phyloP scores from a whole-genome alignment of 2,113 vertebrate species.

The Manacus vitellinus region DNA sequence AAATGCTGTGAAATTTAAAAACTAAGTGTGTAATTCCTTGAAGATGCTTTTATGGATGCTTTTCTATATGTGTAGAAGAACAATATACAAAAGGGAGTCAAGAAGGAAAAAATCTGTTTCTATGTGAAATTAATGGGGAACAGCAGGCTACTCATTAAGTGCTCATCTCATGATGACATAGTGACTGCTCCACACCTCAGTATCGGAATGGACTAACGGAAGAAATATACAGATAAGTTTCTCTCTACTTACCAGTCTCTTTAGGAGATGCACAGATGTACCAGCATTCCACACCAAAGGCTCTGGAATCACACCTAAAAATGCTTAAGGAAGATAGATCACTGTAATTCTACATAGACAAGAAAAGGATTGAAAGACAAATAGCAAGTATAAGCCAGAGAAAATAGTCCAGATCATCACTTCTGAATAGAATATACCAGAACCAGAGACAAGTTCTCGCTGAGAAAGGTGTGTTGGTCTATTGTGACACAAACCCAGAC shows the following conservation, averaged over 20 bases:
- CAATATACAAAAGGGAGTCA: not conserved
- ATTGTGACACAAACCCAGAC: not conserved
- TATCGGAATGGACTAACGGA: not conserved
- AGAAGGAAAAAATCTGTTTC: not conserved
- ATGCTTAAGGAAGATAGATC: not conserved
- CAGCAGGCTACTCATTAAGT: not conserved
- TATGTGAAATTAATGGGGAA: not conserved
- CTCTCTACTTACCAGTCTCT: not conserved
- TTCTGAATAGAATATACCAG: not conserved
- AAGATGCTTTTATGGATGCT: not conserved
- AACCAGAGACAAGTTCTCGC: not conserved
- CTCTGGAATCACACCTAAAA: not conserved
- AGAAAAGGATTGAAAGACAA: not conserved
- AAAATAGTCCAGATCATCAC: not conserved
- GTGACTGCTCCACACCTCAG: not conserved
- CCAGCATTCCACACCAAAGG: rapidly evolving
- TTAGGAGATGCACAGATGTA: not conserved
- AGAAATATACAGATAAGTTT: not conserved
- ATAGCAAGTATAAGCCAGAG: not conserved
- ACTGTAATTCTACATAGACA: not conserved
- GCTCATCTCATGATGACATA: not conserved
- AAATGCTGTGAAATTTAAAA: not conserved
- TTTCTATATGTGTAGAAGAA: not conserved
- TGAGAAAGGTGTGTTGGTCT: not conserved
- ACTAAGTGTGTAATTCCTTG: not conserved